Evolutionary conservation across 2,113 vertebrate species (phyloP).

Genomic region (Ochotona princeps): DNA sequence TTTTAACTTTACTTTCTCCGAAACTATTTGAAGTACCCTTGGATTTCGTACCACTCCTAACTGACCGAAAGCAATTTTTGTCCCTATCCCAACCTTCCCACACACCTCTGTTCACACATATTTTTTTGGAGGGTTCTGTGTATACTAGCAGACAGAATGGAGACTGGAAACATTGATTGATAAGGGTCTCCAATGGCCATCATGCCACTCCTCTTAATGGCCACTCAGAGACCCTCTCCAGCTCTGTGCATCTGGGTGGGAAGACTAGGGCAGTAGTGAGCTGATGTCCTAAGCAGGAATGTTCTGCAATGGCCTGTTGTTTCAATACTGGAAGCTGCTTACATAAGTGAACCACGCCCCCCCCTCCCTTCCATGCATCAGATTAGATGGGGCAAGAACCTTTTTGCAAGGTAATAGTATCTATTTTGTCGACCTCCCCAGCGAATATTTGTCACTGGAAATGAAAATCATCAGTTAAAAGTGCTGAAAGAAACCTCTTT

Average conservation of each 20-base stretch:
- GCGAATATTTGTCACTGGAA: neutral
- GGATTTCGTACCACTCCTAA: neutral
- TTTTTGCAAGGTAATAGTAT: neutral
- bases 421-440: neutral
- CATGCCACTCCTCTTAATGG: neutral
- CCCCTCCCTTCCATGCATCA: neutral
- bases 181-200: neutral
- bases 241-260: neutral
- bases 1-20: too few species aligned
- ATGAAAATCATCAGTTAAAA: constrained; percentile 51
- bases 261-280: neutral
- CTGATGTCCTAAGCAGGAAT: neutral
- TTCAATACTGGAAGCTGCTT: neutral
- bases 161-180: neutral
- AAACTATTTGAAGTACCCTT: neutral
- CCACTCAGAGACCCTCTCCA: neutral
- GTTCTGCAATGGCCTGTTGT: neutral
- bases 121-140: neutral
- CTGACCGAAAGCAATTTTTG: neutral
- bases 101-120: neutral
- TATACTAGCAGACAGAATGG: neutral
- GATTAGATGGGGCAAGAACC: neutral
- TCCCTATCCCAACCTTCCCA: neutral
- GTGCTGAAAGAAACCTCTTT: constrained; percentile 10
- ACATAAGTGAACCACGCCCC: neutral